A percentile compares a stretch with the other conserved stretches of the same genome.
Evolutionary conservation across 2,113 vertebrate genomes (phyloP).

Genomic region (Condylura cristata): DNA sequence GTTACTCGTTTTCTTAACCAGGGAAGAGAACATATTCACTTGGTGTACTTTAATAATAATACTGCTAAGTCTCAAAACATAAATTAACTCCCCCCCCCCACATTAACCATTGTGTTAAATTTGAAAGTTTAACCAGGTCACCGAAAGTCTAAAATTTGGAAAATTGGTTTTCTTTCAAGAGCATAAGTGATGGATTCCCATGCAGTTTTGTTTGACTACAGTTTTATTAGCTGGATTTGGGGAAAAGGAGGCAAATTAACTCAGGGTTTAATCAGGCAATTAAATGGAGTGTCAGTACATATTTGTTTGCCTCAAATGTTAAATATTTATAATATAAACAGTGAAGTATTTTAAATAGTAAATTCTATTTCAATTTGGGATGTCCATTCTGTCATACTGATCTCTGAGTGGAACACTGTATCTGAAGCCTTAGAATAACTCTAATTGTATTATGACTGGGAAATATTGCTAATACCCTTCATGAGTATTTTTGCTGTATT

Average conservation of each 20-base stretch:
- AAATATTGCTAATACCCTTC: neutral
- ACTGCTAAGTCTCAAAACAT: neutral
- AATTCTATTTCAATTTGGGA: neutral
- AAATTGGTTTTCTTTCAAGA: constrained; percentile 13
- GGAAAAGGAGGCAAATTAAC: neutral
- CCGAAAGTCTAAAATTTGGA: neutral
- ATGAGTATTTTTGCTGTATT: neutral
- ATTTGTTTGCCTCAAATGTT: constrained; percentile 27
- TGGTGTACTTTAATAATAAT: neutral
- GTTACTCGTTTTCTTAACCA: neutral
- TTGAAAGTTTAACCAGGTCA: neutral
- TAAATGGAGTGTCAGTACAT: neutral
- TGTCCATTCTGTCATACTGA: neutral
- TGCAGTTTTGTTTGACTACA: constrained; percentile 21
- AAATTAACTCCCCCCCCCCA: neutral
- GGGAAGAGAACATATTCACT: neutral
- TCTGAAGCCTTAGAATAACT: neutral
- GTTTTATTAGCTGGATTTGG: neutral
- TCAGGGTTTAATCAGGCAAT: neutral
- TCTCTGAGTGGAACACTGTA: neutral
- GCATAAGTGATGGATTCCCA: neutral
- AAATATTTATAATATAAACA: neutral
- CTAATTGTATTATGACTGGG: neutral
- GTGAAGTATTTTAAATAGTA: neutral
- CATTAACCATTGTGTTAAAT: neutral